phyloP scores from a whole-genome alignment of 2,797 vertebrate species.

The Aldrovandia affinis region DNA sequence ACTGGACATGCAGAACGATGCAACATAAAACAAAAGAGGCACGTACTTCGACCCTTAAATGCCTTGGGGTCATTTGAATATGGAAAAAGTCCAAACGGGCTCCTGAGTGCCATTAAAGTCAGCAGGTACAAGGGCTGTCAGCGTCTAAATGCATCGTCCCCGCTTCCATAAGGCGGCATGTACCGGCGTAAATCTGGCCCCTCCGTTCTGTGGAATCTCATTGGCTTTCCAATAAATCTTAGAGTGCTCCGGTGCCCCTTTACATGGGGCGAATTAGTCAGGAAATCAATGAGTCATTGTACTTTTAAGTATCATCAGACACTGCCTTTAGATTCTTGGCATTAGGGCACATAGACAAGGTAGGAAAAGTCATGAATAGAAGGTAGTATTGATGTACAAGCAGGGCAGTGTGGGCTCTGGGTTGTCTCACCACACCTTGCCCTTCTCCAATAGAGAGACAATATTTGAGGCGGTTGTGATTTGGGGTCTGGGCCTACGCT shows the following conservation, averaged over 20 bases:
- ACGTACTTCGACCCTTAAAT: constrained; percentile 8
- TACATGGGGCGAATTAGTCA: constrained; percentile 27
- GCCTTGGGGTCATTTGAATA: neutral
- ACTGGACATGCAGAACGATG: neutral
- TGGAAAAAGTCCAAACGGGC: neutral
- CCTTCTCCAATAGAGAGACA: neutral
- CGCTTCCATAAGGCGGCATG: constrained; percentile 12
- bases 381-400: neutral
- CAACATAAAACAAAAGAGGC: neutral
- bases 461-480: neutral
- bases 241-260: neutral
- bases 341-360: neutral
- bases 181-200: constrained; percentile 10
- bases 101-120: neutral
- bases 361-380: neutral
- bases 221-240: constrained; percentile 27
- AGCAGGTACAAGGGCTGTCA: neutral
- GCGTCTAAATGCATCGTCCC: constrained; percentile 13
- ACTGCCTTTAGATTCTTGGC: neutral
- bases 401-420: neutral
- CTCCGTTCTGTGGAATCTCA: constrained; percentile 14
- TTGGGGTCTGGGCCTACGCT: neutral
- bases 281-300: constrained; percentile 37
- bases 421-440: neutral
- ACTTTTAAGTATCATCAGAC: constrained; percentile 7